A percentile compares a stretch with the other conserved stretches of the same genome.
These are phyloP conservation scores for Chloroclystis v-ata DNA, from an alignment of 2,888 invertebrate species.

Conservation along the genomic window DNA sequence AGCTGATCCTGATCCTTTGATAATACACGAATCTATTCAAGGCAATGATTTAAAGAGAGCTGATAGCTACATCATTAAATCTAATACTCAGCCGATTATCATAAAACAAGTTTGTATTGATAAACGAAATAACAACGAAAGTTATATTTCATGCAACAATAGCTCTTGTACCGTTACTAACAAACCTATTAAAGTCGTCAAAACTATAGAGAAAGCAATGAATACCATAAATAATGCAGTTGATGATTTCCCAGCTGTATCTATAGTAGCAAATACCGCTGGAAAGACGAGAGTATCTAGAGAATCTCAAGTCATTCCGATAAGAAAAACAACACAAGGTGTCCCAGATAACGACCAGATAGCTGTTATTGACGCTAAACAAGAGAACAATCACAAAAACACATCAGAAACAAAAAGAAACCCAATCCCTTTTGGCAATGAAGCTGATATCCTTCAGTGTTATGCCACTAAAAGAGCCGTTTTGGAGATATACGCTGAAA, in stretches of 20 bases:
- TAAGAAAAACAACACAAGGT: no score
- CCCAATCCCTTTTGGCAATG: conserved; percentile 9
- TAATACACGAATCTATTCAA: not conserved
- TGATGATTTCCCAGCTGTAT: no score
- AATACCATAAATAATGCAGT: no score
- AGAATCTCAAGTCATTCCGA: no score
- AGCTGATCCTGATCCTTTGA: conserved; percentile 1
- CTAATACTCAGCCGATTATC: not conserved
- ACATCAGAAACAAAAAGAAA: not conserved
- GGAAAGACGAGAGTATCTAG: not conserved
- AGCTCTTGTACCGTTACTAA: no score
- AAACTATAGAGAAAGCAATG: no score
- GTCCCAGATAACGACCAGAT: no score
- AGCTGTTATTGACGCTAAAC: no score
- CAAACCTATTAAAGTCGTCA: no score
- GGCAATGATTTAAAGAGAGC: not conserved
- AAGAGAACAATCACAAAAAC: not conserved
- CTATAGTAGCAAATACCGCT: not conserved
- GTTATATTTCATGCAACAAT: conserved; percentile 2
- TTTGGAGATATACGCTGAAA: conserved; percentile 59
- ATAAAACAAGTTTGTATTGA: not conserved
- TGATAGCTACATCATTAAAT: not conserved
- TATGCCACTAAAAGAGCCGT: conserved; percentile 64
- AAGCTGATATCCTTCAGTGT: conserved; percentile 53
- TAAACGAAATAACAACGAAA: not conserved